Evolutionary conservation across 2,888 invertebrate species (phyloP).

Genomic region (Cistogaster globosa): DNA sequence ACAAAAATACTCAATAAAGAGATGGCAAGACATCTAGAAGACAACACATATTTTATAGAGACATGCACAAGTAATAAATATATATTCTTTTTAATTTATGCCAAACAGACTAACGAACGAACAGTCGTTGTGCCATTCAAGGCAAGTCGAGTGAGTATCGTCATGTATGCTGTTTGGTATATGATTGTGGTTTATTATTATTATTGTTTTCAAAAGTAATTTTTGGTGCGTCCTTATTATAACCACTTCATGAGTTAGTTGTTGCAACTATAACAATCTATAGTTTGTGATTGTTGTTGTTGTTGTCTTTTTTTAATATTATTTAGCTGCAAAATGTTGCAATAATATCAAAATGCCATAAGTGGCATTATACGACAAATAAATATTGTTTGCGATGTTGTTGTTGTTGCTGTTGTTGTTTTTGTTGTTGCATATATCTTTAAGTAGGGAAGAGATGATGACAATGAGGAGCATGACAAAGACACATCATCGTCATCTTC

Average conservation of each 20-base stretch:
- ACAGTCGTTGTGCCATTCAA: slow-evolving; percentile 7
- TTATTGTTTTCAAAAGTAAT: slow-evolving; percentile 37
- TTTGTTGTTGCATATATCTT: slow-evolving; percentile 54
- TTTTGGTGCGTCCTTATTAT: slow-evolving; percentile 68
- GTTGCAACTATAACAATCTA: slow-evolving; percentile 71
- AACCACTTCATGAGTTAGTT: slow-evolving; percentile 66
- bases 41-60: slow-evolving; percentile 24
- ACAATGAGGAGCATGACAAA: slow-evolving; percentile 21
- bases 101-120: slow-evolving; percentile 25
- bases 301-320: slow-evolving; percentile 59
- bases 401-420: slow-evolving; percentile 60
- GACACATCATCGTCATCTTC: slow-evolving; percentile 28
- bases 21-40: slow-evolving; percentile 53
- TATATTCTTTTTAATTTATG: slow-evolving; percentile 34
- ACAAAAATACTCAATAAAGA: slow-evolving; percentile 16
- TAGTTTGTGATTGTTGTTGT: slow-evolving; percentile 41
- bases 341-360: slow-evolving; percentile 67
- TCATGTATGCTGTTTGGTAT: slow-evolving; percentile 24
- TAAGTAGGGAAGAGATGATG: slow-evolving; percentile 56
- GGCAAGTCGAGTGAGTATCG: slow-evolving; percentile 14
- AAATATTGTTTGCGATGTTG: slow-evolving; percentile 42
- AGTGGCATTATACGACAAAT: slow-evolving; percentile 64
- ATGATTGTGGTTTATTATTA: slow-evolving; percentile 54
- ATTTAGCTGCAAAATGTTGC: slow-evolving; percentile 70
- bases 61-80: slow-evolving; percentile 34